These are phyloP conservation scores for Xenopus tropicalis DNA, from an alignment of 2,113 vertebrate species.

Conservation along the genomic window DNA sequence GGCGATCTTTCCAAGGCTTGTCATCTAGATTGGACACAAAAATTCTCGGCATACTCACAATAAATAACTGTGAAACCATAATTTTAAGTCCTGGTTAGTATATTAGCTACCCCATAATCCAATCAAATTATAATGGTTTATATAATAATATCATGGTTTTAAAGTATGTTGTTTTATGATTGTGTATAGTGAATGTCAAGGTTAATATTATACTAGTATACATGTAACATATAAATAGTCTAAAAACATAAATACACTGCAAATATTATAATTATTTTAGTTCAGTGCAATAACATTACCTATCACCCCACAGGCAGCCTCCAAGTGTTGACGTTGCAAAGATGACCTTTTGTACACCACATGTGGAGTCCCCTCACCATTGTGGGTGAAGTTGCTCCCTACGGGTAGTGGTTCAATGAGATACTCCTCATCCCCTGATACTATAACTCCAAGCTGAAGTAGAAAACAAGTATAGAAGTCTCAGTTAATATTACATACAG, in stretches of 20 bases:
- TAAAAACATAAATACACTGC: too few relatives aligned
- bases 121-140: too few relatives aligned
- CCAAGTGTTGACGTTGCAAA: conserved; percentile 89
- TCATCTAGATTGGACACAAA: conserved; percentile 68
- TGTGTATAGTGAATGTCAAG: too few relatives aligned
- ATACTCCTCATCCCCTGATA: conserved; percentile 91
- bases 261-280: too few relatives aligned
- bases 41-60: not conserved
- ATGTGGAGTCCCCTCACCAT: conserved; percentile 83
- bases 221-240: too few relatives aligned
- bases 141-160: too few relatives aligned
- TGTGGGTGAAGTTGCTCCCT: conserved; percentile 67
- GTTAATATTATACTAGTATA: too few relatives aligned
- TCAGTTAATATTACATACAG: too few relatives aligned
- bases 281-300: conserved; percentile 74
- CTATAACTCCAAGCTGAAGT: conserved; percentile 90
- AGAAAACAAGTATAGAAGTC: not conserved
- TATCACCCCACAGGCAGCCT: conserved; percentile 91
- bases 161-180: too few relatives aligned
- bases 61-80: not conserved
- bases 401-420: conserved; percentile 90
- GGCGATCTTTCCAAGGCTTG: conserved; percentile 84
- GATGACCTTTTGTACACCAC: conserved; percentile 96
- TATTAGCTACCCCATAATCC: too few relatives aligned
- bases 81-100: too few relatives aligned